Evolutionary conservation across 2,888 invertebrate genomes (phyloP).

Genomic region (Acleris cristana): DNA sequence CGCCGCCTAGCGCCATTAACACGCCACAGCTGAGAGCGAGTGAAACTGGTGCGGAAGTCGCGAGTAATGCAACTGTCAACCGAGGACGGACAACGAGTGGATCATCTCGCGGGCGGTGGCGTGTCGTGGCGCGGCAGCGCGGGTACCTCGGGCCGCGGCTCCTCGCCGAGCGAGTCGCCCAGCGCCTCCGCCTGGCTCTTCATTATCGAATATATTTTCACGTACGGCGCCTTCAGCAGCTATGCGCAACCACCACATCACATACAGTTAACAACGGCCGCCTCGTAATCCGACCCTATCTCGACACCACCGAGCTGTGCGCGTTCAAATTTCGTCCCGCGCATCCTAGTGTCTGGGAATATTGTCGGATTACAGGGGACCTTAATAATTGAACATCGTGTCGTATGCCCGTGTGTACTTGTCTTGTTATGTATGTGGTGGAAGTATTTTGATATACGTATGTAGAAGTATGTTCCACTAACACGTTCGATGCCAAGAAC

Average conservation of each 20-base stretch:
- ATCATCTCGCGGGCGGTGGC: background rate
- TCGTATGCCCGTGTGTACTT: constrained; percentile 27
- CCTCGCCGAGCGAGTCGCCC: constrained; percentile 80
- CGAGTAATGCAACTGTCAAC: too few species aligned
- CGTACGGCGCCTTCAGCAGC: constrained; percentile 98
- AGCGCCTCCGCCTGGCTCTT: constrained; percentile 92
- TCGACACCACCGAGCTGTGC: background rate
- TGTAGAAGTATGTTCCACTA: background rate
- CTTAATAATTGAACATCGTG: constrained; percentile 14
- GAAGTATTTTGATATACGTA: background rate
- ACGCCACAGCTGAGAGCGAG: background rate
- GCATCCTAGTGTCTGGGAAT: constrained; percentile 12
- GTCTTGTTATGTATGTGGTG: constrained; percentile 11
- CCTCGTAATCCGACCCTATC: constrained; percentile 32
- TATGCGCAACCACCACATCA: constrained; percentile 72
- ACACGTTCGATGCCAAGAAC: too few species aligned
- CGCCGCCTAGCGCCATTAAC: constrained; percentile 10
- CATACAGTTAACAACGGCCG: constrained; percentile 44
- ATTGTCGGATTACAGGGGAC: constrained; percentile 20
- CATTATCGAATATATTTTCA: constrained; percentile 98
- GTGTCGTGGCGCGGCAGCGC: constrained; percentile 22
- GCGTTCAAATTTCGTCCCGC: background rate
- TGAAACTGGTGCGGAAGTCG: too few species aligned
- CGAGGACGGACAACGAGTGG: too few species aligned
- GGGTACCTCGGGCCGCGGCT: constrained; percentile 78